These are phyloP conservation scores for Neosilurus mollespiculum DNA, from an alignment of 2,797 vertebrate species.

Conservation along the genomic window DNA sequence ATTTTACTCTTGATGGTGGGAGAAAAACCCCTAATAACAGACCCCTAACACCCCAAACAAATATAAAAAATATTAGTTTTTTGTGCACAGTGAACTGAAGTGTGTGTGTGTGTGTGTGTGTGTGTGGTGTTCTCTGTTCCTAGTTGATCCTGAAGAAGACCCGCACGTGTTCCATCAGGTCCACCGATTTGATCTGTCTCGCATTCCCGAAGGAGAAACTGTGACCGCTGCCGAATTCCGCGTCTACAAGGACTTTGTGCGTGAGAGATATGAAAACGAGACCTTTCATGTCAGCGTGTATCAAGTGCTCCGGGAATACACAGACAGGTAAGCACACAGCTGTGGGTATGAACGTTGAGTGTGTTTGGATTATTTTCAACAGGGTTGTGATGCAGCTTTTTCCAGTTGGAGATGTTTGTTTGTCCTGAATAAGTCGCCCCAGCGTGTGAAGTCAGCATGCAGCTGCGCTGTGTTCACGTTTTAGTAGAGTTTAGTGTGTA, in stretches of 20 bases:
- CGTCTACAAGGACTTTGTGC: constrained; percentile 89
- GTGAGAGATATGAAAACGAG: constrained; percentile 82
- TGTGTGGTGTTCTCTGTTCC: neutral
- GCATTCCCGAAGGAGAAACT: constrained; percentile 89
- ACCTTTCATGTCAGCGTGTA: constrained; percentile 88
- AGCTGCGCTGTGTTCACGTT: constrained; percentile 37
- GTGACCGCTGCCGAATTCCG: constrained; percentile 92
- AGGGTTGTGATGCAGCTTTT: constrained; percentile 19
- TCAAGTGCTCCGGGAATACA: constrained; percentile 86
- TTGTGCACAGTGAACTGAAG: neutral
- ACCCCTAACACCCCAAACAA: too few relatives aligned
- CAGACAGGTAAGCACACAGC: constrained; percentile 74
- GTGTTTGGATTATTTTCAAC: neutral
- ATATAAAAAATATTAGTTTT: too few relatives aligned
- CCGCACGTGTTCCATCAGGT: constrained; percentile 79
- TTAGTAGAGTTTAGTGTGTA: constrained; percentile 37
- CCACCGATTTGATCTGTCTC: constrained; percentile 88
- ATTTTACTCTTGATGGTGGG: neutral
- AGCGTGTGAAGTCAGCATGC: constrained; percentile 21
- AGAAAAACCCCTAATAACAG: neutral
- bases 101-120: neutral
- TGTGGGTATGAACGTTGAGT: neutral
- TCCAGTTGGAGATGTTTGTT: constrained; percentile 10
- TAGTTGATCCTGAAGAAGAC: constrained; percentile 86
- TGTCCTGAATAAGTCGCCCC: neutral